Conservation (phyloP, 1,140 invertebrate species). For the Agrilus planipennis region DNA sequence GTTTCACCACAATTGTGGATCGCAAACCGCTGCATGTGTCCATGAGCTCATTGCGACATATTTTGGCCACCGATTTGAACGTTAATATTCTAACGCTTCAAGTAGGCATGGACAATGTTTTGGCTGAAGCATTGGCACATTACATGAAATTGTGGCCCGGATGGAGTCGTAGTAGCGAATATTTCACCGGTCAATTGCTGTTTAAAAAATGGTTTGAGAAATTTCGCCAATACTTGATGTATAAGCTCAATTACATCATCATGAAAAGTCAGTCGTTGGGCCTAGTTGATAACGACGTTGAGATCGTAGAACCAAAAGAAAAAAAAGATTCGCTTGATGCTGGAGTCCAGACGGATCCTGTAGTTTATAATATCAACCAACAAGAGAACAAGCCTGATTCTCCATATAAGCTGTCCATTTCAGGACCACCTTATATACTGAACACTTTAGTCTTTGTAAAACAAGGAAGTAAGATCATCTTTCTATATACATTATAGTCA, state of each 20-base stretch:
- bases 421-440: background rate
- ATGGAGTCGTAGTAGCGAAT: background rate
- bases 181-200: background rate
- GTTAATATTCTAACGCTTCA: background rate
- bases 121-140: background rate
- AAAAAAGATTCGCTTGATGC: background rate
- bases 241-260: slow-evolving; percentile 1
- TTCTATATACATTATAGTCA: too few relatives aligned
- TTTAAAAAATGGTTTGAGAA: slow-evolving; percentile 1
- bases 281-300: background rate
- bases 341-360: background rate
- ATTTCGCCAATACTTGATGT: slow-evolving; percentile 2
- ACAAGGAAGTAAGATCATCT: too few relatives aligned
- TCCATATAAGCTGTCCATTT: background rate
- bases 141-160: slow-evolving; percentile 2
- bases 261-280: background rate
- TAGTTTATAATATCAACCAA: background rate
- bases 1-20: too few relatives aligned
- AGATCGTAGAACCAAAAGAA: background rate
- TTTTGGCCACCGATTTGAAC: background rate
- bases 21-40: too few relatives aligned
- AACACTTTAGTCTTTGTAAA: slow-evolving; percentile 2
- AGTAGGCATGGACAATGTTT: background rate
- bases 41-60: too few relatives aligned
- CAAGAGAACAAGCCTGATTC: background rate